phyloP scores from a whole-genome alignment of 30 jellyfish, hydroid and myxozoan species.

The Hydractinia echinata region DNA sequence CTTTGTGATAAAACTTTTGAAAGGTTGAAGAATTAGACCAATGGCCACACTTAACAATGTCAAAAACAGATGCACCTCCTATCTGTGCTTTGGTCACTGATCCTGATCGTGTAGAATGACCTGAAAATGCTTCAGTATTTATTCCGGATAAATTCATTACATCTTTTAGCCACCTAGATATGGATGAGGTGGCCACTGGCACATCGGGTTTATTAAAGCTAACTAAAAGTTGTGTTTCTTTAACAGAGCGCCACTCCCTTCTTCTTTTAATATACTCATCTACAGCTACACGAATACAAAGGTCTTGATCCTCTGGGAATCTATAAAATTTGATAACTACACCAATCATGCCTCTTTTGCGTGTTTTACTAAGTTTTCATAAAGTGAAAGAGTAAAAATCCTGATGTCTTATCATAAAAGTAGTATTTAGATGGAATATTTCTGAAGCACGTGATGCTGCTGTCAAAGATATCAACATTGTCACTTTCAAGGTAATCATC shows the following conservation, averaged over 20 bases:
- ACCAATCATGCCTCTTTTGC: neutral
- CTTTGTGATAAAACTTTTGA: neutral
- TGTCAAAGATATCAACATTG: neutral
- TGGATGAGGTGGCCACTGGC: neutral
- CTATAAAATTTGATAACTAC: too few relatives aligned
- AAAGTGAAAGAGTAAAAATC: too few relatives aligned
- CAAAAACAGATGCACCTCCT: neutral
- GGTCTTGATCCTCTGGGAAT: neutral
- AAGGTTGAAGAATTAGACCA: neutral
- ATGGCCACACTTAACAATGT: neutral
- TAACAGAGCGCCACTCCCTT: neutral
- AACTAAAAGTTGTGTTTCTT: neutral
- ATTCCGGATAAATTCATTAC: neutral
- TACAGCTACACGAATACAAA: neutral
- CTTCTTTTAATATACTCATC: neutral
- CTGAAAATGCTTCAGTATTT: neutral
- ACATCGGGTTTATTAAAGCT: neutral
- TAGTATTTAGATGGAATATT: neutral
- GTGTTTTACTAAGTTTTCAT: too few relatives aligned
- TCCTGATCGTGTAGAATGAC: conserved; percentile 1
- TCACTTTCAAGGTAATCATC: neutral
- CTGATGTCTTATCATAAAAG: neutral
- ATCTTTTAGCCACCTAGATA: neutral
- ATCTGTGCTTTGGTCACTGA: neutral
- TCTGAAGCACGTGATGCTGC: neutral